These are phyloP conservation scores for Prionchulus punctatus DNA, from an alignment of 2,888 invertebrate genomes.

Conservation along the genomic window DNA sequence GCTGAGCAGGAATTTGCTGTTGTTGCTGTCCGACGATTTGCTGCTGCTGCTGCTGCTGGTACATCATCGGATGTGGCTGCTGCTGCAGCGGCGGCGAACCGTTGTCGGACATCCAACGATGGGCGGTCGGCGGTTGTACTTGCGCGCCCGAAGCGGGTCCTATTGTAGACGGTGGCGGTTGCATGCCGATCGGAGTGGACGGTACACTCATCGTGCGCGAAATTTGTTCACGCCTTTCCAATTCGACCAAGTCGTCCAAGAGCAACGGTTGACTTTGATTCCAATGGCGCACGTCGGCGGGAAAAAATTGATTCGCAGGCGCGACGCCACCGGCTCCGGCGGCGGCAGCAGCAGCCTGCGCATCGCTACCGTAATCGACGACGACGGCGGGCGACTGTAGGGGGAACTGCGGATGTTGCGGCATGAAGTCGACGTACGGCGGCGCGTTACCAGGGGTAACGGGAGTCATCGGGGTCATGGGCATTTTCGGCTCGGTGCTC, in stretches of 20 bases:
- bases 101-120: too few relatives aligned
- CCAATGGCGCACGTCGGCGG: neutral
- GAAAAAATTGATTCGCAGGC: neutral
- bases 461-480: too few relatives aligned
- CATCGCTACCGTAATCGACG: neutral
- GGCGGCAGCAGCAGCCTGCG: neutral
- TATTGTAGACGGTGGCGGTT: neutral
- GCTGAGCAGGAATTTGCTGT: neutral
- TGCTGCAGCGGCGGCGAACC: neutral
- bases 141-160: too few relatives aligned
- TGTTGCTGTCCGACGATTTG: too few relatives aligned
- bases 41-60: neutral
- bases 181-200: neutral
- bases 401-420: neutral
- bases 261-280: neutral
- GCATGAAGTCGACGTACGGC: too few relatives aligned
- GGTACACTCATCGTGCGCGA: neutral
- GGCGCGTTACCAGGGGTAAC: too few relatives aligned
- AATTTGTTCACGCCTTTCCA: neutral
- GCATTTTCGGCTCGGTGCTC: too few relatives aligned
- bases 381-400: too few relatives aligned
- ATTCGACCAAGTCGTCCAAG: constrained; percentile 1
- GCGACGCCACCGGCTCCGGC: neutral
- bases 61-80: neutral
- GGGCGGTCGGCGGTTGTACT: too few relatives aligned